phyloP scores from a whole-genome alignment of 2,113 vertebrate species.

The Rhipidura dahli region DNA sequence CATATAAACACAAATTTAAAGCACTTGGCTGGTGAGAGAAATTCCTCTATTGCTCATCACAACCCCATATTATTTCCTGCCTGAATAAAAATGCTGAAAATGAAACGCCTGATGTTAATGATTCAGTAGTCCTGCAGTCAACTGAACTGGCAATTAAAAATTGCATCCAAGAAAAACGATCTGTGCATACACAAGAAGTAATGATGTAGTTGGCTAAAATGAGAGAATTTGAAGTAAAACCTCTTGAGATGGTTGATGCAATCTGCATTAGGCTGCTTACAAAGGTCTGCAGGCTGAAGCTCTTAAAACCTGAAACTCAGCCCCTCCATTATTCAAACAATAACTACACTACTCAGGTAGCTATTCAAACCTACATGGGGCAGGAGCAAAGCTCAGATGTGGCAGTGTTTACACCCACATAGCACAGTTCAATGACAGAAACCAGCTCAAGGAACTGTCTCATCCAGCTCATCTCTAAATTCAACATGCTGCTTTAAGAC shows the following conservation, averaged over 20 bases:
- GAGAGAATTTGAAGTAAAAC: neutral
- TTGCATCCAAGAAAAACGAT: neutral
- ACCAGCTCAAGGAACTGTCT: neutral
- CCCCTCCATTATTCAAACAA: neutral
- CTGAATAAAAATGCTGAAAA: neutral
- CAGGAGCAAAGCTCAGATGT: neutral
- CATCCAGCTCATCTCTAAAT: neutral
- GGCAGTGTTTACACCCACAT: neutral
- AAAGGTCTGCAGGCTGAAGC: neutral
- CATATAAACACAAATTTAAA: neutral
- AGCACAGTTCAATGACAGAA: neutral
- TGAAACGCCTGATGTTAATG: neutral
- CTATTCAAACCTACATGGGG: neutral
- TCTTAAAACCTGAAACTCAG: neutral
- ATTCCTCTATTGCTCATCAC: neutral
- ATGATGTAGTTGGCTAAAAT: neutral
- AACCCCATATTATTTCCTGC: neutral
- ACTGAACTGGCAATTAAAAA: neutral
- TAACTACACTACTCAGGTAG: too few relatives aligned
- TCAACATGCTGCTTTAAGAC: neutral
- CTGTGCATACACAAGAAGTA: neutral
- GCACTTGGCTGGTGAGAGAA: neutral
- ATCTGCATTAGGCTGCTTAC: neutral
- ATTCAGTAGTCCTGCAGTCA: neutral
- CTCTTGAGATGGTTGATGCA: neutral